Evolutionary conservation across 2,888 invertebrate genomes (phyloP).

Genomic region (Julus scanicus): DNA sequence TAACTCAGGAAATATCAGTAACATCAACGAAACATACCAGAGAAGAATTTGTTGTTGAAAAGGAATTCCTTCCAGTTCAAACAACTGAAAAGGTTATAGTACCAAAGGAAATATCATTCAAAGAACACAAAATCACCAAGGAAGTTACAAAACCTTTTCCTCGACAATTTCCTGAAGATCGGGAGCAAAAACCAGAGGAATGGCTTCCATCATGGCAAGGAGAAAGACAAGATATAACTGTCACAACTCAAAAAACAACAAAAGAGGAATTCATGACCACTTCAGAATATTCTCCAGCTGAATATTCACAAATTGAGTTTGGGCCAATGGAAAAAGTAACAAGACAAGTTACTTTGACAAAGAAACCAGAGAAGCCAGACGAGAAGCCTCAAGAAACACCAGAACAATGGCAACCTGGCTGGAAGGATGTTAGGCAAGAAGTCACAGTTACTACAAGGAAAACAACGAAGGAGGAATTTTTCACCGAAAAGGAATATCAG

Average conservation of each 20-base stretch:
- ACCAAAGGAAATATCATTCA: conserved; percentile 38
- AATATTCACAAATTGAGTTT: not conserved
- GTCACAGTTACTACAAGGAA: conserved; percentile 37
- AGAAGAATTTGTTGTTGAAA: conserved; percentile 49
- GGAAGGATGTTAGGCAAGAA: conserved; percentile 43
- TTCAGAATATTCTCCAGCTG: not conserved
- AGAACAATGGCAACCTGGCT: not conserved
- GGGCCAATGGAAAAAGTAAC: not conserved
- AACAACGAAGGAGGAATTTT: conserved; percentile 41
- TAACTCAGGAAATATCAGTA: conserved; percentile 7
- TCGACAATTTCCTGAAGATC: not conserved
- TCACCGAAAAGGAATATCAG: not conserved
- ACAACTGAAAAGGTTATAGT: conserved; percentile 32
- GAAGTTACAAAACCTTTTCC: not conserved
- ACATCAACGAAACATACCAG: not conserved
- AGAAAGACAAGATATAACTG: not conserved
- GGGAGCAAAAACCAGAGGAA: not conserved
- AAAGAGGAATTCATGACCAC: not conserved
- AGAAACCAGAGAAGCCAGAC: not conserved
- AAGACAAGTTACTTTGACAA: not conserved
- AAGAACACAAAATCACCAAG: not conserved
- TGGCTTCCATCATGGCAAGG: not conserved
- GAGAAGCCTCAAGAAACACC: not conserved
- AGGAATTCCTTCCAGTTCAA: conserved; percentile 38
- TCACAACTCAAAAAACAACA: not conserved